Base-by-base conservation (phyloP, 2,797 vertebrate genomes). In the Brachyalestes nurse region DNA sequence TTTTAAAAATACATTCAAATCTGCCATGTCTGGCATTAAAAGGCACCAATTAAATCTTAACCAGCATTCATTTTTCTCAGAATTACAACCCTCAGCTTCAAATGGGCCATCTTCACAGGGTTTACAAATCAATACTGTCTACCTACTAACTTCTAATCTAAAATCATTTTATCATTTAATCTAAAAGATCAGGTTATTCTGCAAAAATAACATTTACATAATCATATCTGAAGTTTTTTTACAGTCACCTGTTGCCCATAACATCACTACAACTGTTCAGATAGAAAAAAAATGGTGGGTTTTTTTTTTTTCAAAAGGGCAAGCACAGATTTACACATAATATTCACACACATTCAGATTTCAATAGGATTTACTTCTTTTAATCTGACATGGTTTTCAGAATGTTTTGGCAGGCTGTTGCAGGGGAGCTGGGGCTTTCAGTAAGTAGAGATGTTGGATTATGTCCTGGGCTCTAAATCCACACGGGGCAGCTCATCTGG, bases 391-490 rank as follows among this genome's bases (percentile, higher is more conserved):
- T 71, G 81, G 55, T 78, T 82, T 73, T 72, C 38, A 17, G 21
- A 25, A 16, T 21, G 77, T 75, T 64, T 71, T 42, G 40, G 57
- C 58, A 62, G 38, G 4, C 55, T 62, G 45, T 73, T 60, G 38
- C 67, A 55, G 64, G 55, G 34, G 49, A 53, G 38, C 47, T 47
- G 53, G 1, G 42, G 64, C 80, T 81, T 74, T 70, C 53, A 78
- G 83, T 70, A 81, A 84, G 72, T 73, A 55, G 72, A 62, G 71
- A 78, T 55, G 55, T 71, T 51, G 72, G 83, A 78, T 77, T 77
- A 72, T 51, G 81, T 53, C 65, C 70, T 74, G 70, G 34, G 40
- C 14, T 34, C 25, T 75, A 72, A 84, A 79, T 82, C 76, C 79
- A 75, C 79, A 78, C 23, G 67, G 83, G 75, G 13, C 69, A 76